Conservation (phyloP, 2,888 invertebrate genomes). For the Apodemia zela region DNA sequence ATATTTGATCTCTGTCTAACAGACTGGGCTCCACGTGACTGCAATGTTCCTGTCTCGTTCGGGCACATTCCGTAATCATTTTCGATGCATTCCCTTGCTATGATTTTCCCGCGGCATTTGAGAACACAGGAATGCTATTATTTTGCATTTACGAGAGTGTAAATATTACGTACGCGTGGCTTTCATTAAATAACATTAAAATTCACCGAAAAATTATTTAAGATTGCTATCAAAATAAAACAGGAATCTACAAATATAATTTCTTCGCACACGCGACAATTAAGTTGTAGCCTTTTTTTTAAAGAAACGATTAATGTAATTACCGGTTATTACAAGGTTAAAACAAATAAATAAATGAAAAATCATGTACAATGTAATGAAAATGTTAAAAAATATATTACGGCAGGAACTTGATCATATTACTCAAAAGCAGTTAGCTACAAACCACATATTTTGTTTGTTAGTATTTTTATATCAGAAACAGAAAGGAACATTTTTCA, state of each 20-base stretch:
- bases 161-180: neutral
- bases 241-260: neutral
- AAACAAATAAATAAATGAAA: neutral
- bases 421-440: too few relatives aligned
- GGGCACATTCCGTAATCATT: constrained; percentile 75
- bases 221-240: neutral
- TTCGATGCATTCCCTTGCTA: constrained; percentile 77
- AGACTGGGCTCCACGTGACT: constrained; percentile 66
- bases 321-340: neutral
- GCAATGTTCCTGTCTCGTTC: constrained; percentile 70
- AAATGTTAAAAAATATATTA: neutral
- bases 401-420: neutral
- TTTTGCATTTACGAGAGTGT: constrained; percentile 36
- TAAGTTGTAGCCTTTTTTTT: neutral
- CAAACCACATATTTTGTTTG: too few relatives aligned
- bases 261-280: neutral
- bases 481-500: too few relatives aligned
- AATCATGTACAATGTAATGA: neutral
- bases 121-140: constrained; percentile 50
- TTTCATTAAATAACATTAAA: constrained; percentile 7
- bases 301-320: neutral
- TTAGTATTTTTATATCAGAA: too few relatives aligned
- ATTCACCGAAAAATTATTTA: neutral
- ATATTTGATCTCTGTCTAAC: constrained; percentile 81
- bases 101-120: constrained; percentile 73